phyloP scores from a whole-genome alignment of 2,113 vertebrate genomes.

The Dipodomys ordii region DNA sequence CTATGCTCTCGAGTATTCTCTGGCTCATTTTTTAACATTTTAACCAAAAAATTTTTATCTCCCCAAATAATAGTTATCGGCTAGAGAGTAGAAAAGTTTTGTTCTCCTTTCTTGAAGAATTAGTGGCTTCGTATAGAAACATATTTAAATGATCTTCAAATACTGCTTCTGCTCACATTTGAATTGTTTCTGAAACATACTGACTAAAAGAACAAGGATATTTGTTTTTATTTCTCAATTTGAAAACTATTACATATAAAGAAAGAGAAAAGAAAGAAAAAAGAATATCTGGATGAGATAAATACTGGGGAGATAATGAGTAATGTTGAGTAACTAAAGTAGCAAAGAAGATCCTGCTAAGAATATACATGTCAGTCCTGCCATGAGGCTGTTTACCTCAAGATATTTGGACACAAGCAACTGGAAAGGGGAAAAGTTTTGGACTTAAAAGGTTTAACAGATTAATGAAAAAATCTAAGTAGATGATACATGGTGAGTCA shows the following conservation, averaged over 20 bases:
- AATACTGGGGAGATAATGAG: not conserved
- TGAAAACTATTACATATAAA: not conserved
- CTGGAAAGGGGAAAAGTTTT: not conserved
- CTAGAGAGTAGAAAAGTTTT: not conserved
- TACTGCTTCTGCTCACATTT: not conserved
- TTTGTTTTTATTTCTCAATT: not conserved
- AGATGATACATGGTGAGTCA: not conserved
- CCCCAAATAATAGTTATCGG: not conserved
- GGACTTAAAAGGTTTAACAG: not conserved
- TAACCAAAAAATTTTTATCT: not conserved
- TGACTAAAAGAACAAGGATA: not conserved
- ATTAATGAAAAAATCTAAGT: not conserved
- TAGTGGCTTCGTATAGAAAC: not conserved
- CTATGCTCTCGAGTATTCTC: not conserved
- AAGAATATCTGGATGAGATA: not conserved
- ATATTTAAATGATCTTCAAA: not conserved
- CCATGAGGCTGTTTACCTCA: not conserved
- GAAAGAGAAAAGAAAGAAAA: not conserved
- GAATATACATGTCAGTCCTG: rapidly evolving
- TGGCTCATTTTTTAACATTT: not conserved
- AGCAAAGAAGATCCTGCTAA: not conserved
- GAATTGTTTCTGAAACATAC: not conserved
- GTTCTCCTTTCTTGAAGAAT: not conserved
- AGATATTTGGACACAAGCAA: not conserved
- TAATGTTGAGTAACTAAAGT: not conserved